Evolutionary conservation across 35 echinoderm and acorn worm species (phyloP), one percentile per base, ranked within the genome.

Genomic region (Patiria miniata): DNA sequence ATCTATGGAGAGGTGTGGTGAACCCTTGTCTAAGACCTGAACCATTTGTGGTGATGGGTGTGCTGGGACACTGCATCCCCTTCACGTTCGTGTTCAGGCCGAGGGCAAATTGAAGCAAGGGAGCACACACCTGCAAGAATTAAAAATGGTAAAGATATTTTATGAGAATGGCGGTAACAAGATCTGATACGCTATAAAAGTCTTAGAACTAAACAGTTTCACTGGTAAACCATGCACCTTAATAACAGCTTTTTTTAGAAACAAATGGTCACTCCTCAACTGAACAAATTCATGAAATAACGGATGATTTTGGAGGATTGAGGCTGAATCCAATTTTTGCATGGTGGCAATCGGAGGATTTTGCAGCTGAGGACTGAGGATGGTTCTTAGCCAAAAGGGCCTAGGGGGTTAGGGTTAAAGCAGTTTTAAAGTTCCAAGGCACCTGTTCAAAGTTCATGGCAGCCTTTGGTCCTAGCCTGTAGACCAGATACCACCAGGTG

Each of bases 401-500:
- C n/a, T n/a, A n/a, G n/a, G n/a, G n/a, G n/a, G n/a, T n/a, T n/a
- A n/a, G n/a, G n/a, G n/a, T n/a, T n/a, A 4, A 47, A 47, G 42
- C 4, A 47, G 42, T 68, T 21, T 7, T 7, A 83, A 32, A 38
- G 19, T 8, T 40, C 32, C 21, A 36, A 57, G 81, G 91, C 55
- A 98, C 95, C 95, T 91, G 56, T 36, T 94, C 92, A 90, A 98
- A 98, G 39, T 94, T 98, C 5, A 61, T 79, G 21, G 89, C 69
- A 17, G 91, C 51, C 40, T 82, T 91, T 39, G 85, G 56, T n/a
- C 91, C 95, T 12, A 97, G 82, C 28, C 42, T 61, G 19, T 33
- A 77, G 23, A 87, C 85, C 8, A 97, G 92, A 86, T 91, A 61
- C 95, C 95, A 97, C 95, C 95, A 97, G 10, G 89, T 86, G 51